Percentiles rank a stretch among this genome's conserved stretches.
Evolutionary conservation across 2,888 invertebrate genomes (phyloP).

Genomic region (Acronicta aceris): DNA sequence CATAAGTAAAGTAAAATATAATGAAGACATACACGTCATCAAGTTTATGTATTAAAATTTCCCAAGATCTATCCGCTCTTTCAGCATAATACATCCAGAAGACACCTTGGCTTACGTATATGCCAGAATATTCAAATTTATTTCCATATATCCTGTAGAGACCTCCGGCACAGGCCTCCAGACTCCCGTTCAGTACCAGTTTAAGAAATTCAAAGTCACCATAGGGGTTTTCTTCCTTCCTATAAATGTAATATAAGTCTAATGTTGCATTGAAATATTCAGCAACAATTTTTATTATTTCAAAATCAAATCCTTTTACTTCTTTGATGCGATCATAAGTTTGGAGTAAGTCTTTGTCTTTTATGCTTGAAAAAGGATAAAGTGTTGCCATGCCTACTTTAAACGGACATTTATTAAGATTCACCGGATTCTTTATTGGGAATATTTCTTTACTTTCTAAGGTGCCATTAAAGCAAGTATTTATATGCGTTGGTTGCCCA

Average conservation of each 20-base stretch:
- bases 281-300: slow-evolving; percentile 74
- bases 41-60: slow-evolving; percentile 66
- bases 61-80: slow-evolving; percentile 70
- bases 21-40: slow-evolving; percentile 73
- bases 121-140: slow-evolving; percentile 75
- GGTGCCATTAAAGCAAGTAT: slow-evolving; percentile 62
- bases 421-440: slow-evolving; percentile 62
- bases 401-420: slow-evolving; percentile 73
- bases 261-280: slow-evolving; percentile 71
- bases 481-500: slow-evolving; percentile 53
- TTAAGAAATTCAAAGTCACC: slow-evolving; percentile 59
- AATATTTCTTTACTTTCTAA: slow-evolving; percentile 56
- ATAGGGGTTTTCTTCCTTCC: slow-evolving; percentile 62
- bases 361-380: slow-evolving; percentile 69
- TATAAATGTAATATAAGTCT: slow-evolving; percentile 65
- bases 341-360: slow-evolving; percentile 57
- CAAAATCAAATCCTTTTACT: slow-evolving; percentile 70
- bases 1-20: slow-evolving; percentile 70
- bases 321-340: slow-evolving; percentile 64
- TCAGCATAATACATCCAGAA: slow-evolving; percentile 74
- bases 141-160: slow-evolving; percentile 74
- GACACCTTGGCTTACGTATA: slow-evolving; percentile 70
- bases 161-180: slow-evolving; percentile 78
- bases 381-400: slow-evolving; percentile 70
- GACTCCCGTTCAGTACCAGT: slow-evolving; percentile 71